A percentile compares a stretch with the other conserved stretches of the same genome.
These are phyloP conservation scores for Psylliodes chrysocephalus DNA, from an alignment of 2,888 invertebrate genomes.

Conservation along the genomic window DNA sequence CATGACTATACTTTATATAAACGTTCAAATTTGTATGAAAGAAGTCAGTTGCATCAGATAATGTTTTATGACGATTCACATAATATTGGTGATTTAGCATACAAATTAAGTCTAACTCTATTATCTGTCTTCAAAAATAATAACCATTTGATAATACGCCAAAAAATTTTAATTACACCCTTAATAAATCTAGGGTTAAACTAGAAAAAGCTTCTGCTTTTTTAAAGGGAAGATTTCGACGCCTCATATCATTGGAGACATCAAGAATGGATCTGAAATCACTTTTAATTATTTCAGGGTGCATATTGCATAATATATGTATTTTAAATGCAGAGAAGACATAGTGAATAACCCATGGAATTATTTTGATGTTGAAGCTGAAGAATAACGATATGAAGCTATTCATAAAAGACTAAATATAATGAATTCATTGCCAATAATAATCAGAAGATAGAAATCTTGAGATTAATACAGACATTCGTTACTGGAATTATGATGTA, in stretches of 20 bases:
- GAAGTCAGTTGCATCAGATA: too few species aligned
- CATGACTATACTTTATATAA: slow-evolving; percentile 36
- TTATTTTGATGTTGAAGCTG: too few species aligned
- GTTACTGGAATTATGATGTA: too few species aligned
- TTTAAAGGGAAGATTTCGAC: slow-evolving; percentile 32
- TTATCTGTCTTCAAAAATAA: slow-evolving; percentile 38
- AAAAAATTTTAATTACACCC: slow-evolving; percentile 34
- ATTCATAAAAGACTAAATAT: too few species aligned
- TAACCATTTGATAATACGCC: slow-evolving; percentile 3
- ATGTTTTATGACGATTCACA: slow-evolving; percentile 26
- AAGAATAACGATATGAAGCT: too few species aligned
- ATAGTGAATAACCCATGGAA: too few species aligned
- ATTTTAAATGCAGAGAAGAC: too few species aligned
- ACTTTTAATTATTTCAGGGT: too few species aligned
- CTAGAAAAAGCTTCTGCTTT: slow-evolving; percentile 42
- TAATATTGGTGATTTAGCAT: slow-evolving; percentile 41
- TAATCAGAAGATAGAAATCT: too few species aligned
- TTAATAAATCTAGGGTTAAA: slow-evolving; percentile 29
- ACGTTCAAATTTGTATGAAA: slow-evolving; percentile 33
- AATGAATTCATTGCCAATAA: too few species aligned
- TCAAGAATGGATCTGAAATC: background rate
- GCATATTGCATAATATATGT: too few species aligned
- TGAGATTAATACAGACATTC: too few species aligned
- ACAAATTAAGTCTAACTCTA: slow-evolving; percentile 29
- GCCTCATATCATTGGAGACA: background rate